Evolutionary conservation across 2,113 vertebrate genomes (phyloP), one percentile per base, ranked within the genome.

Genomic region (Coracopsis vasa): DNA sequence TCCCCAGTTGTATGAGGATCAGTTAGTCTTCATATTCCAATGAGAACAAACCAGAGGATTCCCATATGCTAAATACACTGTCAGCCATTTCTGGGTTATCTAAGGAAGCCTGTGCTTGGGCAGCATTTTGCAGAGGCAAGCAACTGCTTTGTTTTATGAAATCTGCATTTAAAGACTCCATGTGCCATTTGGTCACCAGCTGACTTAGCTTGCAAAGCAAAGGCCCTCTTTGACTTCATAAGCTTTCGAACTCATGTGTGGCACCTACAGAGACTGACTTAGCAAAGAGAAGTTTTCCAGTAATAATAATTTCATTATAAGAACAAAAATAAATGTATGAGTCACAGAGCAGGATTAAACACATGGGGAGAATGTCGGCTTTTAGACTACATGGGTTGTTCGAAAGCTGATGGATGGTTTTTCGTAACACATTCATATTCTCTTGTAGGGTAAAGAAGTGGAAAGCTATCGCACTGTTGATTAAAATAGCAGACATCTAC

Each of bases 151-250:
- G 77, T 83, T 81, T 85, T 56, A 85, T 73, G 74, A 78, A 94
- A 51, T 92, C 79, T 91, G 53, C 79, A 70, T 86, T 91, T 88
- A 56, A 86, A 85, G 88, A 62, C 78, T 89, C 44, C 5, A 0
- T 35, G 48, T 94, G 89, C 92, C 96, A 96, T 97, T 97, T 97
- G 95, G 96, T 90, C 89, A 94, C 96, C 96, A 97, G 95, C 94
- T 97, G 96, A 77, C 85, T 95, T 70, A 53, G 62, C 61, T 79
- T 39, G 82, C 41, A 90, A 81, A 89, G 86, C 53, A 71, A 88
- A 94, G 50, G 73, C 78, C 69, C 44, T 65, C 66, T 84, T 75
- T 84, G 85, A 90, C 91, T 90, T 92, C 50, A 56, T 82, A 73
- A 42, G 69, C 79, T 94, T 96, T 95, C 71, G 21, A 86, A 54